phyloP scores from a whole-genome alignment of 1,140 invertebrate genomes.

The Odontomachus brunneus region DNA sequence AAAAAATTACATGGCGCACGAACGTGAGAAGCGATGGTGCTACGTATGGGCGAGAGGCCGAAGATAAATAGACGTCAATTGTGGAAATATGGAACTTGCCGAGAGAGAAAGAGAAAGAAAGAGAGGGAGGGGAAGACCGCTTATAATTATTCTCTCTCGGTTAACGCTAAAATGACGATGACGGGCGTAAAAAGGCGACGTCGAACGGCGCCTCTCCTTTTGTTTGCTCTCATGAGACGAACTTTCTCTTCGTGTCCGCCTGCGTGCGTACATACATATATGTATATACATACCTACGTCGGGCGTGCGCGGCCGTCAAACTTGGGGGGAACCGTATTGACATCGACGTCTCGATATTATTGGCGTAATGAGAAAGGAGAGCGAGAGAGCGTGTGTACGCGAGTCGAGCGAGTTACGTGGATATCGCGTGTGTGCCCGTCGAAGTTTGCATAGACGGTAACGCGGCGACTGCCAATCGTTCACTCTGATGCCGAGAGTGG shows the following conservation, averaged over 20 bases:
- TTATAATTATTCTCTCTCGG: slow-evolving; percentile 18
- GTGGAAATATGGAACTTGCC: slow-evolving; percentile 17
- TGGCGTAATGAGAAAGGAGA: slow-evolving; percentile 48
- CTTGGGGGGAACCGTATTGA: slow-evolving; percentile 39
- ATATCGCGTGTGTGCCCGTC: background rate
- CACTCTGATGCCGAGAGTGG: slow-evolving; percentile 30
- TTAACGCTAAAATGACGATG: slow-evolving; percentile 28
- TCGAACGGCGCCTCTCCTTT: background rate
- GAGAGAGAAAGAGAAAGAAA: slow-evolving; percentile 13
- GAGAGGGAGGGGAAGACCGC: no score
- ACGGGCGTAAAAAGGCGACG: slow-evolving; percentile 29
- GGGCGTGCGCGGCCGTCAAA: slow-evolving; percentile 14
- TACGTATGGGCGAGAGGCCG: background rate
- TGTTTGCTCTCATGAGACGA: slow-evolving; percentile 11
- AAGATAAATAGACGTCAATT: slow-evolving; percentile 10
- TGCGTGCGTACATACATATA: background rate
- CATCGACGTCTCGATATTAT: slow-evolving; percentile 48
- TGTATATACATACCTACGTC: background rate
- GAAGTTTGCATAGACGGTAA: slow-evolving; percentile 38
- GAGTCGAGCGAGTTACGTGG: background rate
- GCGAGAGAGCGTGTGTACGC: background rate
- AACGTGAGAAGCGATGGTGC: background rate
- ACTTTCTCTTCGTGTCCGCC: slow-evolving; percentile 25
- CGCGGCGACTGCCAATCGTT: slow-evolving; percentile 47
- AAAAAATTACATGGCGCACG: background rate